Evolutionary conservation across 2,113 vertebrate species (phyloP).

Genomic region (Lophius piscatorius): DNA sequence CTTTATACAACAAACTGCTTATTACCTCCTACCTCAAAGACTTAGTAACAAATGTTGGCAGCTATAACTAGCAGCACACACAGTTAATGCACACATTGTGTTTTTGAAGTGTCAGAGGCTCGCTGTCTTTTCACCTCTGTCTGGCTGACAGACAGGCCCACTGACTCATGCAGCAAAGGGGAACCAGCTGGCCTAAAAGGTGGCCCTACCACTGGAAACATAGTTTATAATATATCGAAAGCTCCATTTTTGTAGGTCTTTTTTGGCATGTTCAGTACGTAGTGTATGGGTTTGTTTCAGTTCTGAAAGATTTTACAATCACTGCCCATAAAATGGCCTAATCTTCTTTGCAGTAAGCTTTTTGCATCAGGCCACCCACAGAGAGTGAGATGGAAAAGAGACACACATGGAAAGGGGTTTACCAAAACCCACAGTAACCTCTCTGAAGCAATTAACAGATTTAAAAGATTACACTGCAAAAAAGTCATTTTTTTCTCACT

Average conservation of each 20-base stretch:
- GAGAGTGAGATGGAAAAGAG: constrained; percentile 20
- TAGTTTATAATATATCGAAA: not conserved
- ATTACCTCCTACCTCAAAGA: not conserved
- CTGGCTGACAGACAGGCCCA: constrained; percentile 9
- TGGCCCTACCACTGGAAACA: constrained; percentile 1
- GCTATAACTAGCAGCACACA: not conserved
- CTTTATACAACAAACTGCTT: not conserved
- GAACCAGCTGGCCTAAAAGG: constrained; percentile 19
- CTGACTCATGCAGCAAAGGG: constrained; percentile 23
- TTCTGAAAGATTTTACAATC: constrained; percentile 24
- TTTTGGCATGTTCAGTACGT: not conserved
- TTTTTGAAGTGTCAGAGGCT: constrained; percentile 40
- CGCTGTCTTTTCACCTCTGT: constrained; percentile 15
- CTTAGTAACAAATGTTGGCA: constrained; percentile 10
- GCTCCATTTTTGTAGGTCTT: not conserved
- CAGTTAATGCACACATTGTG: constrained; percentile 5
- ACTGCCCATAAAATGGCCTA: constrained; percentile 32
- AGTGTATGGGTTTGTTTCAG: constrained; percentile 11
- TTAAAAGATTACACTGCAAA: constrained; percentile 49
- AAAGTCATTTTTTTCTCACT: constrained; percentile 1
- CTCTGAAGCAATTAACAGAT: constrained; percentile 53
- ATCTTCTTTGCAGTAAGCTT: constrained; percentile 30
- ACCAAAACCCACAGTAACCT: constrained; percentile 31
- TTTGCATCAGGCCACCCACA: constrained; percentile 63
- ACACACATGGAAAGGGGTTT: constrained; percentile 8